Percentiles rank a stretch among this genome's conserved stretches.
Conservation (phyloP, 2,113 vertebrate species). For the human region GRCh38 chr1:218757501-218758000, state of each 20-base stretch:
- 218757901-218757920: neutral
- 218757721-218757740: neutral
- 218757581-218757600: neutral
- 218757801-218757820: neutral
- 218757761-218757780: neutral
- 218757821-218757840: neutral
- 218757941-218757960: neutral
- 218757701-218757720: accelerated
- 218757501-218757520: neutral
- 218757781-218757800: neutral
- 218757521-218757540: neutral
- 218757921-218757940: neutral
- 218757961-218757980: neutral
- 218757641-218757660: neutral
- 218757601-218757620: neutral
- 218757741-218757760: neutral
- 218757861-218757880: neutral
- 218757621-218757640: neutral
- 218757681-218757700: too few relatives aligned
- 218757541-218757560: neutral
- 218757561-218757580: neutral
- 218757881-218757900: neutral
- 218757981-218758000: neutral
- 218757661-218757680: neutral
- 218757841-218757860: neutral